A percentile compares a stretch with the other conserved stretches of the same genome.
These are phyloP conservation scores for Anthopleura sola DNA, from an alignment of 64 coral and sea anemone species.

Conservation along the genomic window DNA sequence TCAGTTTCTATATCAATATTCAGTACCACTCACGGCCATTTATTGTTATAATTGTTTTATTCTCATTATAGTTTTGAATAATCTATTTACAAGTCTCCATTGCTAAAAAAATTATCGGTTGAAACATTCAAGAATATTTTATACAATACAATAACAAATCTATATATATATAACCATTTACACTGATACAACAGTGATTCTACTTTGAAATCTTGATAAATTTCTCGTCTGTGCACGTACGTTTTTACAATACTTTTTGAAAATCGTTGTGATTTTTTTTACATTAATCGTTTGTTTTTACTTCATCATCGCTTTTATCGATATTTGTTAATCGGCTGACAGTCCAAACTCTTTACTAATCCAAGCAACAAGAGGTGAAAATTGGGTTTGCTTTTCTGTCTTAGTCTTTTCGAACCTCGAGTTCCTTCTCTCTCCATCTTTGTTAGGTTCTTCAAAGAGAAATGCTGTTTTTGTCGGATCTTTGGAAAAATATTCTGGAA, in stretches of 20 bases:
- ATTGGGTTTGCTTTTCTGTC: not conserved
- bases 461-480: not conserved
- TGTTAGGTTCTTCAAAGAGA: not conserved
- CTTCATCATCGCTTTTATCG: not conserved
- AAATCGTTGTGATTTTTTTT: not conserved
- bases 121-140: too few species aligned
- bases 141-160: too few species aligned
- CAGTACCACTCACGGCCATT: too few species aligned
- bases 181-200: too few species aligned
- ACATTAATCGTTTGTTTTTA: not conserved
- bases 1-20: too few species aligned
- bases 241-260: not conserved
- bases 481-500: not conserved
- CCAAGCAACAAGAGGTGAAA: not conserved
- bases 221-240: not conserved
- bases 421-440: not conserved
- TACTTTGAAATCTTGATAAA: too few species aligned
- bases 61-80: too few species aligned
- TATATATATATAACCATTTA: too few species aligned
- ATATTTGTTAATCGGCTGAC: not conserved
- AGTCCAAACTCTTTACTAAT: not conserved
- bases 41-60: too few species aligned
- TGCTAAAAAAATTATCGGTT: too few species aligned
- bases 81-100: too few species aligned
- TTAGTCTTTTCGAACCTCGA: not conserved